Percentiles rank a stretch among this genome's conserved stretches.
These are phyloP conservation scores for Diadromus collaris DNA, from an alignment of 2,888 invertebrate genomes.

Conservation along the genomic window DNA sequence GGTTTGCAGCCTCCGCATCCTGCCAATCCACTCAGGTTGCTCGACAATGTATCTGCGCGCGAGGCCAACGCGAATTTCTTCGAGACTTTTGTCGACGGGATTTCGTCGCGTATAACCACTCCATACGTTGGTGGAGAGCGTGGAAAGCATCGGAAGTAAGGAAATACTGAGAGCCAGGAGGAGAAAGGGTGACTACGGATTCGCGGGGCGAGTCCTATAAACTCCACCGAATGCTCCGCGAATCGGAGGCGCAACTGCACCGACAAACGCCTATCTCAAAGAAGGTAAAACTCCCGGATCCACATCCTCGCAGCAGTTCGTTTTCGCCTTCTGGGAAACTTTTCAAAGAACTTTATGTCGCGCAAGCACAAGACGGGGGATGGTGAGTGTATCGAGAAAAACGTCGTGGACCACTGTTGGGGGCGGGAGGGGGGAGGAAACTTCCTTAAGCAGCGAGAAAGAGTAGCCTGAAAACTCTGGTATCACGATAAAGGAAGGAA, in stretches of 20 bases:
- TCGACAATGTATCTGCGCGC: conserved; percentile 18
- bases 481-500: background rate
- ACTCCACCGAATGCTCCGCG: background rate
- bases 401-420: background rate
- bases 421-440: background rate
- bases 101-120: background rate
- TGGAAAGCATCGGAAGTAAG: background rate
- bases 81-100: background rate
- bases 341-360: conserved; percentile 58
- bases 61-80: background rate
- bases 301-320: conserved; percentile 23
- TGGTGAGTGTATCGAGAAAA: background rate
- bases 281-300: background rate
- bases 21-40: conserved; percentile 18
- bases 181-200: conserved; percentile 7
- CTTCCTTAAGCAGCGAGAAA: background rate
- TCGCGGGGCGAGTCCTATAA: background rate
- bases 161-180: background rate
- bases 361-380: background rate
- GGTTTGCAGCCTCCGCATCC: background rate
- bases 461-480: background rate
- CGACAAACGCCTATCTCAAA: conserved; percentile 47
- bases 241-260: conserved; percentile 9
- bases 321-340: conserved; percentile 56
- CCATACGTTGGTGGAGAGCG: background rate